Evolutionary conservation across 2,113 vertebrate species (phyloP).

Genomic region (Pelecanoides urinatrix): DNA sequence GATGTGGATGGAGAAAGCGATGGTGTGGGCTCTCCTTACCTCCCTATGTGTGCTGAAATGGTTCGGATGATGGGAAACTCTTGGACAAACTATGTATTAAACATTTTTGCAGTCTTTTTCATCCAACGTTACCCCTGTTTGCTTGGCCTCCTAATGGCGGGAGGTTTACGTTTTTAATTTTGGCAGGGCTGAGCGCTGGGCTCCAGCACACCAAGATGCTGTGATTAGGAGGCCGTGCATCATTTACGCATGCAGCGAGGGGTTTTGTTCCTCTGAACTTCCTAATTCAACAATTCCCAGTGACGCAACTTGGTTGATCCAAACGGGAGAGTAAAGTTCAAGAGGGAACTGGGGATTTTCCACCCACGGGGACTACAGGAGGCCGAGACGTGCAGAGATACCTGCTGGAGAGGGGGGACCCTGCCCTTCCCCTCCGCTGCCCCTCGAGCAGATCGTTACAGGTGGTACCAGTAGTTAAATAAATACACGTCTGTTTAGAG

Average conservation of each 20-base stretch:
- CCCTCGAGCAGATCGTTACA: neutral
- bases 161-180: neutral
- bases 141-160: neutral
- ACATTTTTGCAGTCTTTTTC: neutral
- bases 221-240: neutral
- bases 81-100: neutral
- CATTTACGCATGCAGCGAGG: neutral
- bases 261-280: neutral
- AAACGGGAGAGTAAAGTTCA: neutral
- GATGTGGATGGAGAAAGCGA: neutral
- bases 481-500: neutral
- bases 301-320: neutral
- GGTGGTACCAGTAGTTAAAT: neutral
- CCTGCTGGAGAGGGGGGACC: neutral
- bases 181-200: neutral
- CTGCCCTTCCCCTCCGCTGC: neutral
- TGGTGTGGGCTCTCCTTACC: neutral
- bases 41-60: neutral
- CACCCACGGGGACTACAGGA: neutral
- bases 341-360: neutral
- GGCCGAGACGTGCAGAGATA: neutral
- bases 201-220: neutral
- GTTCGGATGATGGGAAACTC: neutral
- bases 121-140: neutral
- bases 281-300: neutral